Evolutionary conservation across 2,797 vertebrate genomes (phyloP), one percentile per base, ranked within the genome.

Genomic region (Melanotaenia pygmaea): DNA sequence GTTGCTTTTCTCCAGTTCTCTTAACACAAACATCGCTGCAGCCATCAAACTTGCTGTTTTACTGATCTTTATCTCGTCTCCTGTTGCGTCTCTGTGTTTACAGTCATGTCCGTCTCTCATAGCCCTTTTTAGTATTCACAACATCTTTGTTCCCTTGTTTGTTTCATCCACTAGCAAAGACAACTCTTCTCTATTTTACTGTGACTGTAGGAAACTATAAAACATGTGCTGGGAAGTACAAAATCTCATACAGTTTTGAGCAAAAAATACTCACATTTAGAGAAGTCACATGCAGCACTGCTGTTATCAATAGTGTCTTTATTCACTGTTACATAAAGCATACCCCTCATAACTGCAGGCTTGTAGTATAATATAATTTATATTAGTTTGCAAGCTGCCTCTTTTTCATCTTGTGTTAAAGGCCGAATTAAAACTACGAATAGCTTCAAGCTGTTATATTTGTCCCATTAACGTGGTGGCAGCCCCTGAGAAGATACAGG

Each of bases 401-500:
- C 47, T 22, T 70, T 56, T 12, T 24, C 11, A 7, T 65, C n/a
- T 67, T 43, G 43, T 67, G 45, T 59, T 45, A 35, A 43, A 47
- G 38, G 13, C 20, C 26, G 4, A 26, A 34, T 37, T 8, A 30
- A 69, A 58, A 61, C 1, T 63, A 60, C 9, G 2, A 53, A 69
- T 64, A 28, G 7, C 59, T 43, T 62, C 24, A 59, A 64, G 59
- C 64, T 61, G 14, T 61, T 54, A 26, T 37, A 57, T 9, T 34
- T 68, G 47, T 43, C 35, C 56, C 65, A 56, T 75, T 35, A 79
- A 59, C 64, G 73, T 22, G 45, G 14, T 11, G 20, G 16, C 59
- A 64, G 51, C 18, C 65, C 38, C 24, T 67, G 30, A 67, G 34
- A 66, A 45, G 51, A 38, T 61, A 67, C 75, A 51, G 67, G n/a